Base-by-base conservation (phyloP, 1,140 invertebrate genomes). In the Mactra quadrangularis region DNA sequence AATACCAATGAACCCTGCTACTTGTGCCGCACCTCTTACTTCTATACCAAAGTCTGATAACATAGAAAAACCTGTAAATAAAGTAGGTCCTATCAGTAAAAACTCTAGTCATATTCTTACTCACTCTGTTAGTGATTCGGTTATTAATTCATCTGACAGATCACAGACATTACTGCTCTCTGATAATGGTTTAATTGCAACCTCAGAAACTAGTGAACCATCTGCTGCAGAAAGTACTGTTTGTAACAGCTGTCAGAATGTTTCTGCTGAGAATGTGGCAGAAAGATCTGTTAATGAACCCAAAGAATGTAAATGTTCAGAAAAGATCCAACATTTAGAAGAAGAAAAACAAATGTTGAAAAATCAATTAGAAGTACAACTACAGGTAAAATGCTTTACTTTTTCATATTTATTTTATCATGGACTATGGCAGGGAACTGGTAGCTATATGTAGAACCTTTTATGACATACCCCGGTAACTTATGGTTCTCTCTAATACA, bases 351-450 rank as follows among this genome's bases (percentile, higher is more conserved):
- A 71, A 17, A 81, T 33, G 15, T 35, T 87, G 64, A 87, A 85
- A 35, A 77, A 76, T 25, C 74, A 89, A 22, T 41, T 91, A 22
- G 86, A 91, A 75, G 86, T 92, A 41, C 92, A 93, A 83, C 87
- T 90, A 31, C 87, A 92, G 85, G 91, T 92, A 87, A 29, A 62
- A 53, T 3, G 15, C n/a, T n/a, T n/a, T n/a, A n/a, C n/a, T n/a
- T n/a, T n/a, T n/a, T n/a, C n/a, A n/a, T n/a, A n/a, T n/a, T n/a
- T n/a, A n/a, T n/a, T n/a, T n/a, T n/a, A n/a, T n/a, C n/a, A n/a
- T n/a, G n/a, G n/a, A n/a, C n/a, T n/a, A n/a, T n/a, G n/a, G n/a
- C n/a, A n/a, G n/a, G n/a, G n/a, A n/a, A n/a, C n/a, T n/a, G n/a
- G n/a, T n/a, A n/a, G n/a, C n/a, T n/a, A n/a, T n/a, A n/a, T n/a